Percentiles rank a stretch among this genome's conserved stretches.
Conservation (phyloP, 2,113 vertebrate species). For the Hippotragus niger region DNA sequence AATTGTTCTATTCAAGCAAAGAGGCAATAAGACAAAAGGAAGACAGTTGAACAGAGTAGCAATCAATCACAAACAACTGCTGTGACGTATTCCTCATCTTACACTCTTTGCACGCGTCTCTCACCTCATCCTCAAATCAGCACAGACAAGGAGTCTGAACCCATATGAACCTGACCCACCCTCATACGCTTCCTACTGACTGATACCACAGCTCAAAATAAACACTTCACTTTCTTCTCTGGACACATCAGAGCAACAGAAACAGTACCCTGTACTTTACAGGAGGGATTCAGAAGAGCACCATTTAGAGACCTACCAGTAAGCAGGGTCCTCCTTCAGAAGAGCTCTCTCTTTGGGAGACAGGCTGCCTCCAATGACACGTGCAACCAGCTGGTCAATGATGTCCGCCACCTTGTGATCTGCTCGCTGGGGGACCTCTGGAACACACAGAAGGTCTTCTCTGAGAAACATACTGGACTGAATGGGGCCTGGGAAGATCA, state of each 20-base stretch:
- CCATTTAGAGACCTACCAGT: constrained; percentile 78
- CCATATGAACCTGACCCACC: neutral
- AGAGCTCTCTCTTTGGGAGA: constrained; percentile 73
- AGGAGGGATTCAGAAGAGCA: neutral
- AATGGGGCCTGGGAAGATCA: neutral
- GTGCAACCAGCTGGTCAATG: constrained; percentile 79
- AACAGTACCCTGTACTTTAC: neutral
- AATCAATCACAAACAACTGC: neutral
- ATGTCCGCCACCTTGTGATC: constrained; percentile 75
- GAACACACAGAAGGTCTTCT: neutral
- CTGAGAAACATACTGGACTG: neutral
- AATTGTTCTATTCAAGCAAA: neutral
- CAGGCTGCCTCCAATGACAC: constrained; percentile 69
- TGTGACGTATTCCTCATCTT: neutral
- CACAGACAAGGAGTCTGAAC: neutral
- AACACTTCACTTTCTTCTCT: neutral
- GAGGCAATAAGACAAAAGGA: neutral
- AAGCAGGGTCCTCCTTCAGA: constrained; percentile 75
- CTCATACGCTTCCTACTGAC: neutral
- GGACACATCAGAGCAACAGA: neutral
- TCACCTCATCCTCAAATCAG: neutral
- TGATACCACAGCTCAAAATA: neutral
- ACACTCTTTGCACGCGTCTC: neutral
- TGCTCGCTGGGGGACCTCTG: constrained; percentile 70
- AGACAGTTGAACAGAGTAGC: neutral